Evolutionary conservation across 92 coral and sea anemone species (phyloP).

Genomic region (Phenganax marumi): DNA sequence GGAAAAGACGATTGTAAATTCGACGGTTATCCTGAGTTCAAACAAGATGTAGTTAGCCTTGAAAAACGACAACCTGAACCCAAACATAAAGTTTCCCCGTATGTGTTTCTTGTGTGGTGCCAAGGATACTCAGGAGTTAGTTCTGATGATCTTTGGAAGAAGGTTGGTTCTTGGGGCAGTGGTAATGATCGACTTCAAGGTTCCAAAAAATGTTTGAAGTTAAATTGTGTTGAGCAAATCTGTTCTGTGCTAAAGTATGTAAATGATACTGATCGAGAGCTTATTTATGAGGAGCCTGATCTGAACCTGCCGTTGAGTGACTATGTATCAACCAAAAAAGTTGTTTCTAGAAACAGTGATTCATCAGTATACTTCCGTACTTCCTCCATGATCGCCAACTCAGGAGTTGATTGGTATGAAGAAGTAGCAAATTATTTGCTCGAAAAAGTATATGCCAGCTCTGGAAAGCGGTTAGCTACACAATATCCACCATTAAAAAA

Average conservation of each 20-base stretch:
- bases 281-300: slow-evolving; percentile 16
- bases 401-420: slow-evolving; percentile 17
- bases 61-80: neutral
- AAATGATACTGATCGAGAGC: slow-evolving; percentile 1
- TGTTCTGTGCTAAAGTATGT: neutral
- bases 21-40: slow-evolving; percentile 17
- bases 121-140: slow-evolving; percentile 8
- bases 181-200: neutral
- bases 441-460: slow-evolving; percentile 8
- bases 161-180: slow-evolving; percentile 25
- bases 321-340: slow-evolving; percentile 38
- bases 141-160: slow-evolving; percentile 26
- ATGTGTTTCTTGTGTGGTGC: slow-evolving; percentile 43
- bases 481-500: slow-evolving; percentile 10
- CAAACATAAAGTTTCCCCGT: neutral
- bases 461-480: slow-evolving; percentile 24
- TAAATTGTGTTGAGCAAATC: slow-evolving; percentile 2
- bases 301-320: slow-evolving; percentile 6
- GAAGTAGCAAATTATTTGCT: slow-evolving; percentile 21
- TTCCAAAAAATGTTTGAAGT: slow-evolving; percentile 19
- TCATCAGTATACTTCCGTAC: slow-evolving; percentile 28
- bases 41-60: slow-evolving; percentile 3
- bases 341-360: slow-evolving; percentile 10
- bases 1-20: neutral
- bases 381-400: slow-evolving; percentile 28